A percentile compares a stretch with the other conserved stretches of the same genome.
Conservation (phyloP, 2,113 vertebrate genomes). For the Laticauda laticaudata region DNA sequence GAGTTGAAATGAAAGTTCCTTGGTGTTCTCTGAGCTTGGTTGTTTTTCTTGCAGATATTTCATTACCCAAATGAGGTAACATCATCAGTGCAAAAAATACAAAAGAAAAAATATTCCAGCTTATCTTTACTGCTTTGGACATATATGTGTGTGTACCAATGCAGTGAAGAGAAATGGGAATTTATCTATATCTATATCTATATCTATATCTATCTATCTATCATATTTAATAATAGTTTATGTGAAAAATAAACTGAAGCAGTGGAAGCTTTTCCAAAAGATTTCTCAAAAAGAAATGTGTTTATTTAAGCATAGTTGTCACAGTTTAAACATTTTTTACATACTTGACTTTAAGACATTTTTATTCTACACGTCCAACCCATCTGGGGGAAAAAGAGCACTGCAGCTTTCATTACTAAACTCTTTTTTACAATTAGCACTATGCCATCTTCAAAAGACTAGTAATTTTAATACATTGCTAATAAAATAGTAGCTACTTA, state of each 20-base stretch:
- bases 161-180: background rate
- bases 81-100: conserved; percentile 37
- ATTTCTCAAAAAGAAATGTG: conserved; percentile 1
- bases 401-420: background rate
- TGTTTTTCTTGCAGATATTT: background rate
- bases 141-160: conserved; percentile 11
- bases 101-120: conserved; percentile 69
- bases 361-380: conserved; percentile 15
- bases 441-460: background rate
- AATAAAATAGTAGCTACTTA: background rate
- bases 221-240: conserved; percentile 20
- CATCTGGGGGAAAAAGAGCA: background rate
- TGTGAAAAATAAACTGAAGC: background rate
- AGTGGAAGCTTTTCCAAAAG: background rate
- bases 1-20: background rate
- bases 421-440: background rate
- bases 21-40: background rate
- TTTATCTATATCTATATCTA: background rate
- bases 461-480: background rate
- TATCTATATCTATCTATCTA: background rate
- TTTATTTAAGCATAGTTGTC: conserved; percentile 5
- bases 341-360: conserved; percentile 13
- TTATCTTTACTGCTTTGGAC: conserved; percentile 54
- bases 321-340: background rate
- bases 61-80: background rate